Evolutionary conservation across 2,797 vertebrate species (phyloP).

Genomic region (Prunella strophiata): DNA sequence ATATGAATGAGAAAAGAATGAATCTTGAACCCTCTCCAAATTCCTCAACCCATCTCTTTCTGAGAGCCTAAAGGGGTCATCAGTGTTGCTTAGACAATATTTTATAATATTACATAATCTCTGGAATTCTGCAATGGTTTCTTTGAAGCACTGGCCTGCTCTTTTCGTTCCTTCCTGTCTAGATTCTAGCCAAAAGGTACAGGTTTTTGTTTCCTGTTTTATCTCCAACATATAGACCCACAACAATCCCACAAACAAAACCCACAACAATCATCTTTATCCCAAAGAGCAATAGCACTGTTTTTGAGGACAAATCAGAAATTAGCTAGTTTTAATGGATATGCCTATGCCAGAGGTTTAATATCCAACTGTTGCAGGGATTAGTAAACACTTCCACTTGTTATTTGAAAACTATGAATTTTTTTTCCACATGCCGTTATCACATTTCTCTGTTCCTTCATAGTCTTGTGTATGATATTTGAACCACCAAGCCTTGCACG

Average conservation of each 20-base stretch:
- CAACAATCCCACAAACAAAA: background rate
- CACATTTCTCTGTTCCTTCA: background rate
- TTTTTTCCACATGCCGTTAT: fast-evolving
- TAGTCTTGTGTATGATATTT: background rate
- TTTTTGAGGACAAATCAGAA: background rate
- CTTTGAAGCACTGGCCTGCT: background rate
- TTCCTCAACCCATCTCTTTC: background rate
- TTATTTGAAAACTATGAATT: background rate
- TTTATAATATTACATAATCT: background rate
- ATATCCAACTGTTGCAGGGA: background rate
- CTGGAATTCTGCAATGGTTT: background rate
- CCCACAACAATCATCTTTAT: background rate
- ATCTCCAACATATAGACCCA: background rate
- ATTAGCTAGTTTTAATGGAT: background rate
- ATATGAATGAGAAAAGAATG: background rate
- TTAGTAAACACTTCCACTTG: background rate
- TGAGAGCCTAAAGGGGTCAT: background rate
- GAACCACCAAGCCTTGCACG: background rate
- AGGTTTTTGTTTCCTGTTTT: background rate
- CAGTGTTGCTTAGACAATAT: background rate
- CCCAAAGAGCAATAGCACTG: fast-evolving
- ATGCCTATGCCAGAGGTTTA: background rate
- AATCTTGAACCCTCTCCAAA: background rate
- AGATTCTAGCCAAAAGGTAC: background rate
- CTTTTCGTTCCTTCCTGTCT: background rate